Conservation (phyloP, 2,113 vertebrate genomes). For the Grallaria varia region DNA sequence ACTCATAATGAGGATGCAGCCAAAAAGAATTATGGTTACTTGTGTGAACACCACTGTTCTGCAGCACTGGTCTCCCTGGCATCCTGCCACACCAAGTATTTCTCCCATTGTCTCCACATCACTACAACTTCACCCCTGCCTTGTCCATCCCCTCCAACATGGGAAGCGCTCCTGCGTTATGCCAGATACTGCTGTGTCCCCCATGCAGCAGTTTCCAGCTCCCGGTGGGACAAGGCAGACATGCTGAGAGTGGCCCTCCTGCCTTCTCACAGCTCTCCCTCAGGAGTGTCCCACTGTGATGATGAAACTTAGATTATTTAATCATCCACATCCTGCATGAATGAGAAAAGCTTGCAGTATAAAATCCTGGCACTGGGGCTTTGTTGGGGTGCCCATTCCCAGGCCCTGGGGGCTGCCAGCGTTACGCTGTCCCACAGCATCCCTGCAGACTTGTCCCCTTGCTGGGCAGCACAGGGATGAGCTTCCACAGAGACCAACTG, state of each 20-base stretch:
- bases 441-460: neutral
- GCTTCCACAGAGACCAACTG: neutral
- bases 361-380: neutral
- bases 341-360: neutral
- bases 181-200: constrained; percentile 2
- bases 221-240: neutral
- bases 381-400: rapidly evolving
- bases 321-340: neutral
- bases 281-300: neutral
- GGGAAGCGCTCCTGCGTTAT: neutral
- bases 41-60: neutral
- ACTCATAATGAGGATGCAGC: neutral
- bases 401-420: neutral
- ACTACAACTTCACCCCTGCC: neutral
- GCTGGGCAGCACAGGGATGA: neutral
- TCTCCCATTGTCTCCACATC: neutral
- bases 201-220: neutral
- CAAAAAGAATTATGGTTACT: neutral
- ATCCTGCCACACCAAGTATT: neutral
- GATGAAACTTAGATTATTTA: neutral
- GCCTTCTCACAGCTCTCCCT: neutral
- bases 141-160: neutral
- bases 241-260: neutral
- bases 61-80: neutral
- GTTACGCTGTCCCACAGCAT: neutral